phyloP scores from a whole-genome alignment of 2,797 vertebrate genomes.

The Lutjanus campechanus region DNA sequence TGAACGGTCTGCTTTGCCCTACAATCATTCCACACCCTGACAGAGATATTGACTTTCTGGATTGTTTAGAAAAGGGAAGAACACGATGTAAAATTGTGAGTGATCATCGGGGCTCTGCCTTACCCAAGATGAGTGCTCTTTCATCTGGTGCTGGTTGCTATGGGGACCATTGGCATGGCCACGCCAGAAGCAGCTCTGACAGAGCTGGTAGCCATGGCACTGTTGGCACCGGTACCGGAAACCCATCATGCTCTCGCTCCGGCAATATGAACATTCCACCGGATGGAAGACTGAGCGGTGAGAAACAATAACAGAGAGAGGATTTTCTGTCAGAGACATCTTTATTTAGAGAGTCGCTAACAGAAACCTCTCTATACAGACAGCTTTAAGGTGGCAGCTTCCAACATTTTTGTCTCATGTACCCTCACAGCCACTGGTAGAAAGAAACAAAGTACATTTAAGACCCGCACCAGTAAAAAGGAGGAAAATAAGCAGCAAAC shows the following conservation, averaged over 20 bases:
- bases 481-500: too few relatives aligned
- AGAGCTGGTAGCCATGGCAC: constrained; percentile 99
- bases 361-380: not conserved
- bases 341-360: not conserved
- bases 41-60: constrained; percentile 36
- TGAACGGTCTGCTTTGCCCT: constrained; percentile 4
- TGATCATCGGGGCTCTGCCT: constrained; percentile 45
- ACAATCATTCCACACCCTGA: constrained; percentile 34
- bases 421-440: too few relatives aligned
- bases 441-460: not conserved
- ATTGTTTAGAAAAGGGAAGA: constrained; percentile 21
- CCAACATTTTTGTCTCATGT: too few relatives aligned
- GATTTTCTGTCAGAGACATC: not conserved
- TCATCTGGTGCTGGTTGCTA: constrained; percentile 99
- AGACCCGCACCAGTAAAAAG: not conserved
- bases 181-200: constrained; percentile 98
- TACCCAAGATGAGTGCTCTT: constrained; percentile 99
- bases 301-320: not conserved
- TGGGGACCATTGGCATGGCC: constrained; percentile 95
- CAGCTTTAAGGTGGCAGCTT: not conserved
- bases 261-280: constrained; percentile 98
- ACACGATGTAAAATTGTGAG: constrained; percentile 14
- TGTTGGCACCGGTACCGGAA: constrained; percentile 99
- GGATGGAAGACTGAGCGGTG: constrained; percentile 94
- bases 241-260: constrained; percentile 98